A percentile compares a stretch with the other conserved stretches of the same genome.
Conservation (phyloP, 2,888 invertebrate species). For the Mythimna lalbum region DNA sequence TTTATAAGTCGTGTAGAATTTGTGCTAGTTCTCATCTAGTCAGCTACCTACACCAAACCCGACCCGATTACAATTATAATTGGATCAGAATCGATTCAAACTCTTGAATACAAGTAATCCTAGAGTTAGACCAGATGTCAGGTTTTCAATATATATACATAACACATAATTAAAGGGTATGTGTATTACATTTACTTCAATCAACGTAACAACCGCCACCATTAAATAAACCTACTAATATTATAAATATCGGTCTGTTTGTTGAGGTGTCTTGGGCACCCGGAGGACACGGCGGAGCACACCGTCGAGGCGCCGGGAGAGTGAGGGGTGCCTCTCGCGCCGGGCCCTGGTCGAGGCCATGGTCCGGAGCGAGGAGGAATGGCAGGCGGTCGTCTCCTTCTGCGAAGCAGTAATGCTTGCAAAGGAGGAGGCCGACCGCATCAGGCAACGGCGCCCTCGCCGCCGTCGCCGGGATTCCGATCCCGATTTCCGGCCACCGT, state of each 20-base stretch:
- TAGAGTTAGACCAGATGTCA: background rate
- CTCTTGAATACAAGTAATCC: slow-evolving; percentile 4
- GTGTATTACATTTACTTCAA: background rate
- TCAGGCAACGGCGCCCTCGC: too few relatives aligned
- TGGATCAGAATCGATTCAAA: slow-evolving; percentile 5
- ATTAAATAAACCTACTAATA: background rate
- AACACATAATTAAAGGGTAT: background rate
- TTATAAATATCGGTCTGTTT: background rate
- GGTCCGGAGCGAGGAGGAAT: too few relatives aligned
- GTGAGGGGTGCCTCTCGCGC: too few relatives aligned
- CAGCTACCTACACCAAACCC: background rate
- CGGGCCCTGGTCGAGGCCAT: too few relatives aligned
- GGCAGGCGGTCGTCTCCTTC: too few relatives aligned
- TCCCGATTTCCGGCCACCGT: too few relatives aligned
- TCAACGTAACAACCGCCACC: background rate
- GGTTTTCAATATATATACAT: slow-evolving; percentile 1
- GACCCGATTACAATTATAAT: slow-evolving; percentile 15
- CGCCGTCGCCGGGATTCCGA: too few relatives aligned
- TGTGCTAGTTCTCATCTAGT: background rate
- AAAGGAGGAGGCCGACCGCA: too few relatives aligned
- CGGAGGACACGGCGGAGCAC: too few relatives aligned
- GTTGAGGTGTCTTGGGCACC: too few relatives aligned
- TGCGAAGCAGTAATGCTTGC: too few relatives aligned
- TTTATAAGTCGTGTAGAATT: background rate
- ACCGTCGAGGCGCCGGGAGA: too few relatives aligned